phyloP scores from a whole-genome alignment of 2,888 invertebrate genomes.

The Trissolcus japonicus region DNA sequence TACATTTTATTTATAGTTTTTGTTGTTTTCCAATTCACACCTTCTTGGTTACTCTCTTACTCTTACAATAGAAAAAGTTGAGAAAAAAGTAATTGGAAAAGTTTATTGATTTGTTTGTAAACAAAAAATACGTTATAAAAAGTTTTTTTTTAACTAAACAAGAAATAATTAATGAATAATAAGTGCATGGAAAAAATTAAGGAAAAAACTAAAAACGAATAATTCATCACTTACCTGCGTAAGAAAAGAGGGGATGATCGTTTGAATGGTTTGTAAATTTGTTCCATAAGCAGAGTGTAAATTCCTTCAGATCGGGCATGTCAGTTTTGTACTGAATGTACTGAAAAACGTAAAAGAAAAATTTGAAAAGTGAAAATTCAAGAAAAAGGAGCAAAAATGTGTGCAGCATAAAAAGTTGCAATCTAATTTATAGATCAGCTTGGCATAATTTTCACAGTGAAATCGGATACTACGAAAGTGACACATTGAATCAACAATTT shows the following conservation, averaged over 20 bases:
- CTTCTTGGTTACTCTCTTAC: too few relatives aligned
- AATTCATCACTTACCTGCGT: constrained; percentile 81
- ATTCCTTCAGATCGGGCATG: constrained; percentile 87
- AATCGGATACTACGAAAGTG: not conserved
- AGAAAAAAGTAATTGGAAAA: not conserved
- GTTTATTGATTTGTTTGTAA: too few relatives aligned
- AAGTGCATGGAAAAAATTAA: too few relatives aligned
- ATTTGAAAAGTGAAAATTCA: not conserved
- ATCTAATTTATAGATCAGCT: not conserved
- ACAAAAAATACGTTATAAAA: too few relatives aligned
- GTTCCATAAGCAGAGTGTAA: constrained; percentile 89
- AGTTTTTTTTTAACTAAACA: too few relatives aligned
- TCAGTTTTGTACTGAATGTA: constrained; percentile 85
- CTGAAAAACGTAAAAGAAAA: constrained; percentile 72
- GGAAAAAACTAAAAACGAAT: constrained; percentile 19
- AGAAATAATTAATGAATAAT: too few relatives aligned
- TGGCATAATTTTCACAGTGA: not conserved
- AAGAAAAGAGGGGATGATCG: constrained; percentile 89
- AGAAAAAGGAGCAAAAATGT: not conserved
- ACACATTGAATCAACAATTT: too few relatives aligned
- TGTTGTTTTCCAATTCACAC: too few relatives aligned
- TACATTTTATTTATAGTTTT: too few relatives aligned
- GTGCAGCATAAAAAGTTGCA: not conserved
- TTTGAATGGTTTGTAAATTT: constrained; percentile 89
- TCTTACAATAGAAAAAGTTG: too few relatives aligned